These are phyloP conservation scores for Sinhomidia bicolor DNA, from an alignment of 2,888 invertebrate species.

Conservation along the genomic window DNA sequence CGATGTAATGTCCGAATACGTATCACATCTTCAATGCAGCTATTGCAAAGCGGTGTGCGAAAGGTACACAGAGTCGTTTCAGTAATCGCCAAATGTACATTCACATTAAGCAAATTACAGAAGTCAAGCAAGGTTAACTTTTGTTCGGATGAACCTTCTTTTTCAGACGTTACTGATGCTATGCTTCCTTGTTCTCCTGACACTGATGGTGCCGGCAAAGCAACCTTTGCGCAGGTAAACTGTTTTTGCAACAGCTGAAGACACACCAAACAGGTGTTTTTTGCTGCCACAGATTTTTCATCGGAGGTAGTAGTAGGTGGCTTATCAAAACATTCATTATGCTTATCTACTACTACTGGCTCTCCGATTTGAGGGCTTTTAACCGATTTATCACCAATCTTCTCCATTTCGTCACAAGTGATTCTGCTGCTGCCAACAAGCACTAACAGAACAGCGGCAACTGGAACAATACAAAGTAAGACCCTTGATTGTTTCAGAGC, in stretches of 20 bases:
- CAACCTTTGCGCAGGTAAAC: no score
- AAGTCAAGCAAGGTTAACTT: conserved; percentile 33
- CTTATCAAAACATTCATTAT: no score
- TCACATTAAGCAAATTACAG: conserved; percentile 30
- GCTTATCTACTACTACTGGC: no score
- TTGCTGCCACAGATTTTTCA: no score
- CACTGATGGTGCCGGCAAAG: not conserved
- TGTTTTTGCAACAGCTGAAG: not conserved
- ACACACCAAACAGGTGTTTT: not conserved
- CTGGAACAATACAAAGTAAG: no score
- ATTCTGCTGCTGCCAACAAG: no score
- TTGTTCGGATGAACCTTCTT: not conserved
- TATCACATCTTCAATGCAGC: not conserved
- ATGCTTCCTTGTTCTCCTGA: not conserved
- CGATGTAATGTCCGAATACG: not conserved
- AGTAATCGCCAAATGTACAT: not conserved
- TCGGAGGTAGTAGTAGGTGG: no score
- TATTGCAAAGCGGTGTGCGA: conserved; percentile 21
- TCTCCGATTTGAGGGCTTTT: no score
- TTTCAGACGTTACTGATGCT: not conserved
- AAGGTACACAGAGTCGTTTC: not conserved
- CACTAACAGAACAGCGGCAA: no score
- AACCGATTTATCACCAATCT: no score
- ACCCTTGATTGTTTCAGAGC: no score
- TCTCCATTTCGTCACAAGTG: no score